Base-by-base conservation (phyloP, 2,797 vertebrate species). In the Pangasius mekongensis region DNA sequence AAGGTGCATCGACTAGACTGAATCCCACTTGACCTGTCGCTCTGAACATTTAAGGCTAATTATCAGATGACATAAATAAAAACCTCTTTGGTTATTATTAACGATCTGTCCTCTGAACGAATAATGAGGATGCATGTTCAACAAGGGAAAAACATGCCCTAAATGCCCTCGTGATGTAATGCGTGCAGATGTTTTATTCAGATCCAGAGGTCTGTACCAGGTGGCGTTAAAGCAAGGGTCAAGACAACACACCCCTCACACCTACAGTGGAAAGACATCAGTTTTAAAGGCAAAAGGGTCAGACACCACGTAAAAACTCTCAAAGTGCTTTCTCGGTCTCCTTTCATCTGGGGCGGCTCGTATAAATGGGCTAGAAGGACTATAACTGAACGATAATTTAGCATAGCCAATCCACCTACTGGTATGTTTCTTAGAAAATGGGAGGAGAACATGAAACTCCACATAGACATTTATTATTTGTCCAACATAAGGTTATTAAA, bases 31-130 rank as follows among this genome's bases (percentile, higher is more conserved):
- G 10, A 74, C 39, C 7, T 49, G 30, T 52, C 27, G 2, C 18
- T 71, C 64, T 73, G 92, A 93, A 94, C 93, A 94, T 93, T 95
- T 92, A 92, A 94, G 94, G 92, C 92, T 95, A 94, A 95, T 95
- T 95, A 95, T 95, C 94, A 95, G 94, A 93, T 94, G 93, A 94
- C 94, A 93, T 93, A 94, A 95, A 95, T 94, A 95, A 94, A 95
- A 95, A 94, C 93, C 93, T 93, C 91, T 95, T 94, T 95, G 93
- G 94, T 95, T 94, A 94, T 94, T 91, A 94, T 66, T 66, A 49
- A 30, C 2, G 27, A 52, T n/a, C 16, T 9, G 27, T 49, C 60
- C 39, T 13, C 13, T 47, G 39, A 66, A 83, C 2, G 39, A 47
- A 83, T 66, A 66, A 83, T 93, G 10, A 47, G 74, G 43, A 7